Evolutionary conservation across 2,113 vertebrate species (phyloP), one percentile per base, ranked within the genome.

Genomic region (Halichoeres trimaculatus): DNA sequence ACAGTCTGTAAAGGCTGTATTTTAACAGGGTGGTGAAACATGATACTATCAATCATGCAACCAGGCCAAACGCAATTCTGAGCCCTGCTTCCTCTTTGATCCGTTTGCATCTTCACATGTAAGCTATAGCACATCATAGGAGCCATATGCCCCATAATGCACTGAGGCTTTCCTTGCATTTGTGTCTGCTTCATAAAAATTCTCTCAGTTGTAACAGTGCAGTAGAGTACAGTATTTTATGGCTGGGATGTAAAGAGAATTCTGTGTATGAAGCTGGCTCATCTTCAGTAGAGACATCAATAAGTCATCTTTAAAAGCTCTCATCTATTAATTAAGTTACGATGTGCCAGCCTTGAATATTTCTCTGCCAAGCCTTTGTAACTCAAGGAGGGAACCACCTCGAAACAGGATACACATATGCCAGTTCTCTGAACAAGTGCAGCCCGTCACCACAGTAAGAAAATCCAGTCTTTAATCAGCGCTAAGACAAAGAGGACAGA

Each of bases 261-360:
- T 57, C 4, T 38, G 38, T 52, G 75, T 64, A 45, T 24, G 10
- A 14, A 47, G 47, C 19, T 84, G 71, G 70, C 34, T 64, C 52
- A 41, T 61, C 66, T 69, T 74, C 58, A 81, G 41, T 51, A 30
- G 41, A 78, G 51, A 55, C 30, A 72, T 85, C 51, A 76, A 70
- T 80, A 74, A 85, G 35, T 70, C 40, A 75, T 73, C 50, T 14
- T 50, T 66, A 51, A 54, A 53, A 30, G 55, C 19, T 62, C 56
- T 59, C 56, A 68, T 63, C 45, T 54, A 57, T 69, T 53, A 76
- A 74, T 80, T 74, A 71, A 70, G 48, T 5, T 65, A 54, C 69
- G 70, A 10, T 61, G 22, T 22, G 54, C 78, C 61, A 57, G 26
- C 61, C 53, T 58, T 43, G 62, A 40, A 59, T 66, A 62, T 63